A percentile compares a stretch with the other conserved stretches of the same genome.
These are phyloP conservation scores for Phymorhynchus buccinoides DNA, from an alignment of 1,140 invertebrate genomes.

Conservation along the genomic window DNA sequence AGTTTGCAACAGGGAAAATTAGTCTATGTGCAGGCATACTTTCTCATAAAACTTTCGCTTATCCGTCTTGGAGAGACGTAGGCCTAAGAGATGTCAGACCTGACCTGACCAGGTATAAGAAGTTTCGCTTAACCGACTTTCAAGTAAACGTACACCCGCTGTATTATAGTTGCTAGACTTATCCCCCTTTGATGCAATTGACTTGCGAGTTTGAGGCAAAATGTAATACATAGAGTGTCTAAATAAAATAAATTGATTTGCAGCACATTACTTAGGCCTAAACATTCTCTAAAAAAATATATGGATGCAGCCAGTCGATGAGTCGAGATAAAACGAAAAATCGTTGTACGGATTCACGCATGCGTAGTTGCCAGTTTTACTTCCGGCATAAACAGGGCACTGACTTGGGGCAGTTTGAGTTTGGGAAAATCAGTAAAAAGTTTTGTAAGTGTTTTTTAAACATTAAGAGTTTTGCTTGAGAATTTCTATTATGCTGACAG, in stretches of 20 bases:
- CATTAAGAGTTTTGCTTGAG: background rate
- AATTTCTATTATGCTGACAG: background rate
- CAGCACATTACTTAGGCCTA: background rate
- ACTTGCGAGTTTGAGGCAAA: background rate
- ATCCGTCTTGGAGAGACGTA: no score
- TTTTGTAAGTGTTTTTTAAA: constrained; percentile 33
- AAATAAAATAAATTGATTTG: background rate
- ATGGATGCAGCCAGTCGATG: no score
- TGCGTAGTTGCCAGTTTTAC: constrained; percentile 16
- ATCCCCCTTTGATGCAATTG: background rate
- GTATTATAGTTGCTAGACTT: background rate
- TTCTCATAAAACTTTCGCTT: no score
- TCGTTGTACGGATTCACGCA: constrained; percentile 1
- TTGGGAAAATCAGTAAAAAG: constrained; percentile 31
- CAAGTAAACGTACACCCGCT: no score
- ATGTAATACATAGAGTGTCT: background rate
- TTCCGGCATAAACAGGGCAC: constrained; percentile 40
- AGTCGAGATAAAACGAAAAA: background rate
- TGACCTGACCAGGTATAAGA: no score
- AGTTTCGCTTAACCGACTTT: no score
- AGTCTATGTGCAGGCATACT: no score
- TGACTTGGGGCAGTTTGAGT: constrained; percentile 22
- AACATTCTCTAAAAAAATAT: no score
- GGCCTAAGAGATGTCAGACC: no score
- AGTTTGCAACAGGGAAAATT: no score